phyloP scores from a whole-genome alignment of 2,888 invertebrate genomes.

The Neoascia interrupta region DNA sequence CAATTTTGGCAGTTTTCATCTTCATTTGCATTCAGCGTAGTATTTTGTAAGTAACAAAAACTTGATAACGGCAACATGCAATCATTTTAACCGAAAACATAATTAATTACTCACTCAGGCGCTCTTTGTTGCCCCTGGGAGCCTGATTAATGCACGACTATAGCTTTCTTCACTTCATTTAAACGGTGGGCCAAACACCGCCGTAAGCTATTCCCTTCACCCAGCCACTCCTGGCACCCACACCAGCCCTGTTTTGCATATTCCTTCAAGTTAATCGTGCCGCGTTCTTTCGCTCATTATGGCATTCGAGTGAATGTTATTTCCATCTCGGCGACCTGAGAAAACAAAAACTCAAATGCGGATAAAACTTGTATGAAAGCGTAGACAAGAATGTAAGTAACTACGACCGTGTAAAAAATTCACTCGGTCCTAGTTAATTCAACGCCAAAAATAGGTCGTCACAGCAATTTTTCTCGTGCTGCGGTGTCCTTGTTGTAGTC shows the following conservation, averaged over 20 bases:
- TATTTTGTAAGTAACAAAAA: conserved; percentile 17
- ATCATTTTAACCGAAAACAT: conserved; percentile 61
- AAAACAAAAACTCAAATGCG: conserved; percentile 56
- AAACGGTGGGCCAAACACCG: conserved; percentile 7
- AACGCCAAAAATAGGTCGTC: conserved; percentile 49
- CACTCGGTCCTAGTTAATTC: not conserved
- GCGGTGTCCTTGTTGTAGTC: conserved; percentile 16
- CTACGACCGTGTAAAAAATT: conserved; percentile 4
- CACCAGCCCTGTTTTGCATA: conserved; percentile 18
- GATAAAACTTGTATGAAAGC: too few species aligned
- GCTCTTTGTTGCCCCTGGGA: conserved; percentile 44
- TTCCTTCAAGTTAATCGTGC: conserved; percentile 19
- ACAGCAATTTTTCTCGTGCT: conserved; percentile 53
- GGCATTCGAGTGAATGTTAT: conserved; percentile 23
- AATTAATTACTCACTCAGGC: conserved; percentile 63
- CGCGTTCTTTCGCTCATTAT: conserved; percentile 40
- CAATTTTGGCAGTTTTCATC: too few species aligned
- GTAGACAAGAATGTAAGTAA: too few species aligned
- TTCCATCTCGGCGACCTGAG: conserved; percentile 50
- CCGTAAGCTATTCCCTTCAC: not conserved
- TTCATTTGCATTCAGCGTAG: conserved; percentile 25
- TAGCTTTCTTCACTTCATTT: conserved; percentile 58
- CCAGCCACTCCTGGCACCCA: not conserved
- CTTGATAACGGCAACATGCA: conserved; percentile 53
- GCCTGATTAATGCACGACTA: conserved; percentile 48